Evolutionary conservation across 2,797 vertebrate genomes (phyloP).

Genomic region (Vespertilio murinus): DNA sequence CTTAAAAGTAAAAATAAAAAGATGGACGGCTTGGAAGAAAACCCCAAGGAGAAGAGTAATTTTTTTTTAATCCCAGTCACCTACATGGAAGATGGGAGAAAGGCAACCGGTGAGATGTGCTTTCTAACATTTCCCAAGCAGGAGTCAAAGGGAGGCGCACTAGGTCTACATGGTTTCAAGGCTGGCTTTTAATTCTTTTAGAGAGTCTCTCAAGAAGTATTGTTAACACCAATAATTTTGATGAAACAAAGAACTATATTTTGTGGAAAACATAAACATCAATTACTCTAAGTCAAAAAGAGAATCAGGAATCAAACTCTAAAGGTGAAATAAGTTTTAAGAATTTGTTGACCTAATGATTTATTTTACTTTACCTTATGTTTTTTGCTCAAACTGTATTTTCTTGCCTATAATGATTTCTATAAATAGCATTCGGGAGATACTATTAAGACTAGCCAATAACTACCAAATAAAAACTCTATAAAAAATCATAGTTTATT

Average conservation of each 20-base stretch:
- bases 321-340: background rate
- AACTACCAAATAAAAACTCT: background rate
- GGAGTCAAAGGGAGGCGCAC: fast-evolving
- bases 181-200: background rate
- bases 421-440: background rate
- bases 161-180: background rate
- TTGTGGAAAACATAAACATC: background rate
- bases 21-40: background rate
- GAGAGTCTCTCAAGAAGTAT: background rate
- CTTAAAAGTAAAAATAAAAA: background rate
- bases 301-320: background rate
- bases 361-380: background rate
- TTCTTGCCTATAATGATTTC: background rate
- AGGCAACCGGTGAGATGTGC: background rate
- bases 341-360: background rate
- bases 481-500: background rate
- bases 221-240: background rate
- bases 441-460: background rate
- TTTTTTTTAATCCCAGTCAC: background rate
- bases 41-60: background rate
- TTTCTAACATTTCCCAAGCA: background rate
- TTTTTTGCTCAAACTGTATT: background rate
- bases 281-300: background rate
- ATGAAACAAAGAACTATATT: background rate
- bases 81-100: background rate